Conservation (phyloP, 2,888 invertebrate genomes). For the Caprella mutica region DNA sequence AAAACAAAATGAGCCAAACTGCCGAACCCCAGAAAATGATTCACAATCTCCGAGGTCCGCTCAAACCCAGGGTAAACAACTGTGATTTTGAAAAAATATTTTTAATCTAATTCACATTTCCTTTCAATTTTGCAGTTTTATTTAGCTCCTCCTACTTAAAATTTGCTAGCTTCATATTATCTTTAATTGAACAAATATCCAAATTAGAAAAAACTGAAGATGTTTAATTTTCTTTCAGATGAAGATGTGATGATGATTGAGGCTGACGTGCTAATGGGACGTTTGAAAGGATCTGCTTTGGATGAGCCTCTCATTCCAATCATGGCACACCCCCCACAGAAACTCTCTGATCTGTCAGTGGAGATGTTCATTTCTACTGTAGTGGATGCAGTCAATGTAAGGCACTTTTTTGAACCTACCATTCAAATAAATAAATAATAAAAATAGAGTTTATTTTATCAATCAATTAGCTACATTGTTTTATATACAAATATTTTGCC, state of each 20-base stretch:
- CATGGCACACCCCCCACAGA: constrained; percentile 74
- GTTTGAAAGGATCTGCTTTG: constrained; percentile 41
- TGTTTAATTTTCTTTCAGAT: constrained; percentile 42
- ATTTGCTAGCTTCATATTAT: background rate
- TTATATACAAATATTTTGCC: too few relatives aligned
- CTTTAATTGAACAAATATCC: too few relatives aligned
- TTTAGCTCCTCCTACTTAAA: background rate
- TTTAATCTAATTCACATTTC: background rate
- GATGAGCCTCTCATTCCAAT: constrained; percentile 52
- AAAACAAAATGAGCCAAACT: too few relatives aligned
- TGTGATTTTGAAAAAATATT: background rate
- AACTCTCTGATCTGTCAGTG: constrained; percentile 60
- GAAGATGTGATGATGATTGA: constrained; percentile 62
- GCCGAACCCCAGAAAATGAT: too few relatives aligned
- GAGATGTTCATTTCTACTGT: constrained; percentile 65
- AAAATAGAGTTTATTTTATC: too few relatives aligned
- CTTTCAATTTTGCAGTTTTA: background rate
- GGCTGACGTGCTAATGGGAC: constrained; percentile 66
- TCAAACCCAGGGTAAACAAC: too few relatives aligned
- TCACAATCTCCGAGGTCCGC: too few relatives aligned
- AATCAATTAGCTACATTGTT: too few relatives aligned
- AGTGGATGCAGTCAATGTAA: too few relatives aligned
- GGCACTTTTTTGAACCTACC: too few relatives aligned
- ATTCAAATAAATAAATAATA: too few relatives aligned
- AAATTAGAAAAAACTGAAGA: background rate